phyloP scores from a whole-genome alignment of 2,888 invertebrate genomes.

The Eutolmus rufibarbis region DNA sequence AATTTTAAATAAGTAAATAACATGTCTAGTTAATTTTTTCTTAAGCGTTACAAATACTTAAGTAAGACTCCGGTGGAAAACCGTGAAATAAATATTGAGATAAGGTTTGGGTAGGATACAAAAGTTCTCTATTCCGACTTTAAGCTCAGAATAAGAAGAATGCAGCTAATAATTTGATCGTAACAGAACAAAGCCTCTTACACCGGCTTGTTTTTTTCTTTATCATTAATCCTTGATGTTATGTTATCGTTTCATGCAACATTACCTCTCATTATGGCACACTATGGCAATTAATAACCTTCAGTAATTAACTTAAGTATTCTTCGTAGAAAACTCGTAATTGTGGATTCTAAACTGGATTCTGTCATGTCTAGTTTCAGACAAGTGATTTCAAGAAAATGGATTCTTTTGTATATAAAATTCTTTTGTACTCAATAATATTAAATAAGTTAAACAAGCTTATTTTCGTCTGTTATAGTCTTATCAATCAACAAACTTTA shows the following conservation, averaged over 20 bases:
- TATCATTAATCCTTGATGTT: neutral
- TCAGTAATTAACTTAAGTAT: neutral
- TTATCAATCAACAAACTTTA: no score
- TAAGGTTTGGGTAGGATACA: neutral
- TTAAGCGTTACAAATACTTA: neutral
- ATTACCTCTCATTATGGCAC: neutral
- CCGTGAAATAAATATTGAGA: neutral
- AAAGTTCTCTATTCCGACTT: neutral
- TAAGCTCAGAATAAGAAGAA: neutral
- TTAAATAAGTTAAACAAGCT: no score
- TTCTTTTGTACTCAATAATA: no score
- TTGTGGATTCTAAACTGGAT: no score
- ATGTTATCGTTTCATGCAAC: neutral
- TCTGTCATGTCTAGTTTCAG: neutral
- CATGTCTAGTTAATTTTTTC: neutral
- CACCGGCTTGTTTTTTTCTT: neutral
- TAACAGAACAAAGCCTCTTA: neutral
- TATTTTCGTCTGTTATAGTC: no score
- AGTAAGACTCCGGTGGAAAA: neutral
- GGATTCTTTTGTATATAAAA: neutral
- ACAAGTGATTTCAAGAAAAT: neutral
- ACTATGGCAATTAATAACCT: neutral
- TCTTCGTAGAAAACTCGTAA: no score
- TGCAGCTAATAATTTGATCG: neutral
- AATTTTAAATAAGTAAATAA: neutral